These are phyloP conservation scores for Unio pictorum DNA, from an alignment of 2,888 invertebrate genomes.

Conservation along the genomic window DNA sequence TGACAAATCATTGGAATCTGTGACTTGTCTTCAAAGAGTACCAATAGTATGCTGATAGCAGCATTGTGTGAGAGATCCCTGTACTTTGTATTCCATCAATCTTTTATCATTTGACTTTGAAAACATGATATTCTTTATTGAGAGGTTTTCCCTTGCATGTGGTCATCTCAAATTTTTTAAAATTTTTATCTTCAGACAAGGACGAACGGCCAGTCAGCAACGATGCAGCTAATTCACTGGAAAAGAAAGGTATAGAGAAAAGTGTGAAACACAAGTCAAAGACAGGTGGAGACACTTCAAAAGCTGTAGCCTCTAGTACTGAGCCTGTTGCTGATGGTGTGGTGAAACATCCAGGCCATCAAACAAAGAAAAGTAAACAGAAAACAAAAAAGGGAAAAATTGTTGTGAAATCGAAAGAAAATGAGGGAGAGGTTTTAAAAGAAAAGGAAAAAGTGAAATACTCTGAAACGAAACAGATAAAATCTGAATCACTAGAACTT, in stretches of 20 bases:
- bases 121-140: no score
- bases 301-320: background rate
- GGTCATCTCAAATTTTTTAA: no score
- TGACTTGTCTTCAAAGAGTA: no score
- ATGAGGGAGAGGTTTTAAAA: slow-evolving; percentile 1
- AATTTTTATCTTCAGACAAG: background rate
- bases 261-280: slow-evolving; percentile 2
- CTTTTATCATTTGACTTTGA: no score
- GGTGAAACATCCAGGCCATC: background rate
- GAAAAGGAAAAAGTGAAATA: slow-evolving; percentile 1
- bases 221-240: background rate
- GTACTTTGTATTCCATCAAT: no score
- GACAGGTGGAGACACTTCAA: background rate
- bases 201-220: slow-evolving; percentile 1
- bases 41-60: no score
- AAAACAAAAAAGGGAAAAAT: slow-evolving; percentile 7
- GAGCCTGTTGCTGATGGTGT: background rate
- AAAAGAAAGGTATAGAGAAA: background rate
- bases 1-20: no score
- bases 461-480: background rate
- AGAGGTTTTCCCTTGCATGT: no score
- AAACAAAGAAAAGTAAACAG: background rate
- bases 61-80: no score
- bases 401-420: slow-evolving; percentile 1
- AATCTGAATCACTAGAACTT: slow-evolving; percentile 4